Evolutionary conservation across 2,113 vertebrate species (phyloP).

Genomic region (Rousettus leschenaultii): DNA sequence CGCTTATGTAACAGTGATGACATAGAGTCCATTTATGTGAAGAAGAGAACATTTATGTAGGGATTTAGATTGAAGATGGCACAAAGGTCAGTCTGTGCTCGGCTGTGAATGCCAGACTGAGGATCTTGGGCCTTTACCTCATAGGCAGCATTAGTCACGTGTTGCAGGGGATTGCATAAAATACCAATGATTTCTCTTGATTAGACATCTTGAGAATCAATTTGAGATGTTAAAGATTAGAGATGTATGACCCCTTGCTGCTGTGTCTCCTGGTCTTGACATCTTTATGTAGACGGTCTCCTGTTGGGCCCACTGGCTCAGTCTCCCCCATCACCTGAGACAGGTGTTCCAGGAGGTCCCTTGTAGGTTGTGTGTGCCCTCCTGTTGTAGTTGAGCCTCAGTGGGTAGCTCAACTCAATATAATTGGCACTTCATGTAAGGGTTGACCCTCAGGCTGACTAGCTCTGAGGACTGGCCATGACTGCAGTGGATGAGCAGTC

Average conservation of each 20-base stretch:
- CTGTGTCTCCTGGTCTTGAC: background rate
- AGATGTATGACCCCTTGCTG: background rate
- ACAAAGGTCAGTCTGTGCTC: rapidly evolving
- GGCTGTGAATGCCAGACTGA: background rate
- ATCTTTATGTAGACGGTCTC: background rate
- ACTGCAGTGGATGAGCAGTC: too few species aligned
- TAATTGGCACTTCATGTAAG: too few species aligned
- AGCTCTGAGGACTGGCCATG: too few species aligned
- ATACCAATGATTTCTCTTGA: background rate
- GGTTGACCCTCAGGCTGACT: too few species aligned
- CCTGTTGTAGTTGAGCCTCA: too few species aligned
- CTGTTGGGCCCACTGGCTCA: background rate
- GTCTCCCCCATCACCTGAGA: background rate
- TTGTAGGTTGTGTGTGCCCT: too few species aligned
- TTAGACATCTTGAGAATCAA: background rate
- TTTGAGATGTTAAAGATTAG: background rate
- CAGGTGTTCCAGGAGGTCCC: background rate
- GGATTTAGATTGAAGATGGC: background rate
- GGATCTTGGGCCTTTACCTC: background rate
- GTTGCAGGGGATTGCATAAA: background rate
- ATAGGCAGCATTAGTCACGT: background rate
- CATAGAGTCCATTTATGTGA: background rate
- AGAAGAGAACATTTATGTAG: background rate
- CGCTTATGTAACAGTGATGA: background rate
- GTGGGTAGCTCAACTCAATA: too few species aligned